Conservation (phyloP, 2,113 vertebrate genomes). For the Microtus pennsylvanicus region DNA sequence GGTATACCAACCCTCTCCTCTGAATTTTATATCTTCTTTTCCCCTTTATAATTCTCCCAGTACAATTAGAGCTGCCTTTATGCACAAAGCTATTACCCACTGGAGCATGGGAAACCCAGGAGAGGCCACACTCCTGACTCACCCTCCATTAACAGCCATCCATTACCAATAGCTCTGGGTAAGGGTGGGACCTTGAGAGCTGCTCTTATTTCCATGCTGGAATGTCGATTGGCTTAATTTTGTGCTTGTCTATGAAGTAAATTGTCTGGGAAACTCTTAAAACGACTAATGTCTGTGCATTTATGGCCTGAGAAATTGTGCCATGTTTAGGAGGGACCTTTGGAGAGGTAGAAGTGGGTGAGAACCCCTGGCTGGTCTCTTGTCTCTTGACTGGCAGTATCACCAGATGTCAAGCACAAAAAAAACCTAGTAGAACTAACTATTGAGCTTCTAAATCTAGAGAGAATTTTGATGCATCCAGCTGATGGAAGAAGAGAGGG, state of each 20-base stretch:
- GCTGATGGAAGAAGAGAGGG: neutral
- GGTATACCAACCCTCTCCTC: neutral
- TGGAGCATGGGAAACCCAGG: neutral
- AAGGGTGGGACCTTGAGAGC: neutral
- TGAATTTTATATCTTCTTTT: neutral
- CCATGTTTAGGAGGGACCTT: neutral
- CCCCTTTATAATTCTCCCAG: too few relatives aligned
- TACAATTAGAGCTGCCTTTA: neutral
- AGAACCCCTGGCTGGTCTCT: neutral
- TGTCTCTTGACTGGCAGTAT: neutral
- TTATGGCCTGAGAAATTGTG: neutral
- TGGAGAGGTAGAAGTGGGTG: neutral
- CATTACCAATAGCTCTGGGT: neutral
- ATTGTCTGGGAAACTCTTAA: neutral
- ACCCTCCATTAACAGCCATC: neutral
- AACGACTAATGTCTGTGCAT: neutral
- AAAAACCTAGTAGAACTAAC: neutral
- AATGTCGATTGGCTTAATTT: neutral
- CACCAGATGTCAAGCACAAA: neutral
- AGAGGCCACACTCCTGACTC: neutral
- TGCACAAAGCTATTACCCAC: too few relatives aligned
- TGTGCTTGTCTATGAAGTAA: neutral
- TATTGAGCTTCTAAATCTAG: neutral
- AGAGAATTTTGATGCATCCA: neutral
- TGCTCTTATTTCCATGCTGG: neutral